phyloP scores from a whole-genome alignment of 2,113 vertebrate species.

The Aleadryas rufinucha region DNA sequence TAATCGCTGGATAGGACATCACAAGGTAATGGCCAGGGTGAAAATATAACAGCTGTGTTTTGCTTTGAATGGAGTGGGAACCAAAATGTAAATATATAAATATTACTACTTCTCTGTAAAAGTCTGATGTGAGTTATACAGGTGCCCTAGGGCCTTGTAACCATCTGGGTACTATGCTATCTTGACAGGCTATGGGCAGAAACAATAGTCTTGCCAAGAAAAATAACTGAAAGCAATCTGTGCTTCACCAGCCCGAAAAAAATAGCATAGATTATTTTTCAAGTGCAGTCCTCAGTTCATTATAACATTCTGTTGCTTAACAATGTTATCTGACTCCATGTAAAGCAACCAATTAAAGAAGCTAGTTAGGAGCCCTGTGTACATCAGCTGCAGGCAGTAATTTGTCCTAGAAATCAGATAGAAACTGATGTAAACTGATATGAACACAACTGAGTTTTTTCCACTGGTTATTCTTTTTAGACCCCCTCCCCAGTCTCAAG shows the following conservation, averaged over 20 bases:
- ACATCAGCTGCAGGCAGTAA: constrained; percentile 45
- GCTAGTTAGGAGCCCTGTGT: constrained; percentile 6
- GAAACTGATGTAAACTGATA: constrained; percentile 54
- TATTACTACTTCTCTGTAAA: constrained; percentile 25
- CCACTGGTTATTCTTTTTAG: neutral
- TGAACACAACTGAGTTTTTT: neutral
- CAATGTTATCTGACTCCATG: constrained; percentile 45
- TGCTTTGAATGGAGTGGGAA: neutral
- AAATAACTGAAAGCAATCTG: constrained; percentile 51
- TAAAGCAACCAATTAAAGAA: constrained; percentile 50
- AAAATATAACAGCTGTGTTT: constrained; percentile 34
- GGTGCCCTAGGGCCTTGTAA: constrained; percentile 28
- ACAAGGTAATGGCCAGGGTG: neutral
- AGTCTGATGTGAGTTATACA: constrained; percentile 3
- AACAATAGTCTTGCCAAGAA: constrained; percentile 28
- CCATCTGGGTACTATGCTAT: constrained; percentile 12
- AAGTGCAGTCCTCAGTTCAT: constrained; percentile 26
- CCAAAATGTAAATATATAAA: constrained; percentile 23
- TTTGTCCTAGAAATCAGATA: constrained; percentile 56
- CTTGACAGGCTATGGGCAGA: constrained; percentile 34
- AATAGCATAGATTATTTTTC: constrained; percentile 25
- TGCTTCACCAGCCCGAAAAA: constrained; percentile 8
- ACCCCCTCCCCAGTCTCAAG: neutral
- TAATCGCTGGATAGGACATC: neutral
- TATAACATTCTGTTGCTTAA: constrained; percentile 43